Base-by-base conservation (phyloP, 2,797 vertebrate genomes). In the Tauraco hartlaubi region DNA sequence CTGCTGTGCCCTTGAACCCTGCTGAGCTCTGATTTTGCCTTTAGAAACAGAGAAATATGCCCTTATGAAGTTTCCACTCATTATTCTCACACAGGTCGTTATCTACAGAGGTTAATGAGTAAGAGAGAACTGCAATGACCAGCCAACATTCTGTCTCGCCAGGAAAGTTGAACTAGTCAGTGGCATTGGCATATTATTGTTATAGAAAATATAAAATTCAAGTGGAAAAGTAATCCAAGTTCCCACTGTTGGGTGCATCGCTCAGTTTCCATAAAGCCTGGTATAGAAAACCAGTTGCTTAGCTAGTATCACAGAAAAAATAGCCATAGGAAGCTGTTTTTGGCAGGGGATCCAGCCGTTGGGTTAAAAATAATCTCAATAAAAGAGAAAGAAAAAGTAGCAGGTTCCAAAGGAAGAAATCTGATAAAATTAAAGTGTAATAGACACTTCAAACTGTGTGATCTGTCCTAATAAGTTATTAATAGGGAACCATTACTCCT, bases 401-500 rank as follows among this genome's bases (percentile, higher is more conserved):
- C 23, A 12, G 86, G 93, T 97, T 98, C 90, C 93, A 96, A 91
- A 97, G 96, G 94, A 97, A 97, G 97, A 97, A 97, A 98, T 98
- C 97, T 97, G 98, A 98, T 98, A 97, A 98, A 98, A 98, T 98
- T 98, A 97, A 98, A 97, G 96, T 96, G 97, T 98, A 98, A 98
- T 95, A 98, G 98, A 98, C 97, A 98, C 98, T 98, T 98, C 98
- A 97, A 98, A 98, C 98, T 98, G 97, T 98, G 98, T 98, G 98
- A 98, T 98, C 98, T 98, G 98, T 98, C 98, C 98, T 99, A 98
- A 98, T 99, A 98, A 99, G 98, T 99, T 99, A 99, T 99, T 99
- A 99, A 99, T 99, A 99, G 98, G 99, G 98, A 98, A 98, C 98
- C 99, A 99, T 99, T 99, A 99, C 98, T 98, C 98, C 99, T 99